phyloP scores from a whole-genome alignment of 2,888 invertebrate species.

The Quadriops clusia region DNA sequence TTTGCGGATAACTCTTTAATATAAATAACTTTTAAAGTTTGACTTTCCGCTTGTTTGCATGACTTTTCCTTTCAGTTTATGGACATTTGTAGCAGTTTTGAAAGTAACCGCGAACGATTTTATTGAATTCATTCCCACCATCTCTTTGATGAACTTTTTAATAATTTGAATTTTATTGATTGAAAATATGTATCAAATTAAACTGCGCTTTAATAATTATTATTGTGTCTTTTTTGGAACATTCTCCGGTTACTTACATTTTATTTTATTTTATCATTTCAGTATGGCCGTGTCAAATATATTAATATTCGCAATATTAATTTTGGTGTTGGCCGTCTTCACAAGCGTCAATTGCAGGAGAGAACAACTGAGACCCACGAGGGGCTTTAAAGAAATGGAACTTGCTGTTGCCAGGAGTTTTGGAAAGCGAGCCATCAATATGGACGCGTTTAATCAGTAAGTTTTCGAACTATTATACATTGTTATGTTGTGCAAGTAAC shows the following conservation, averaged over 20 bases:
- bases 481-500: too few species aligned
- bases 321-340: conserved; percentile 22
- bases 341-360: conserved; percentile 26
- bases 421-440: conserved; percentile 46
- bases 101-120: too few species aligned
- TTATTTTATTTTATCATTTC: conserved; percentile 10
- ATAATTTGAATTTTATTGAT: too few species aligned
- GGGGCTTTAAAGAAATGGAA: conserved; percentile 52
- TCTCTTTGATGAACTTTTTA: too few species aligned
- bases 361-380: conserved; percentile 46
- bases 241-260: not conserved
- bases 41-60: too few species aligned
- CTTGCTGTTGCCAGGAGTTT: conserved; percentile 52
- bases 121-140: too few species aligned
- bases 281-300: conserved; percentile 19
- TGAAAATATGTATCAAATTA: too few species aligned
- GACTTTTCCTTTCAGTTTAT: too few species aligned
- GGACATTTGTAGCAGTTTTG: too few species aligned
- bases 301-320: conserved; percentile 21
- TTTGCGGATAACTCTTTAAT: too few species aligned
- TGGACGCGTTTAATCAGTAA: conserved; percentile 23
- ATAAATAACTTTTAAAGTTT: too few species aligned
- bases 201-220: too few species aligned
- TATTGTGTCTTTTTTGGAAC: conserved; percentile 5
- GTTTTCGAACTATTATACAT: conserved; percentile 5